Conservation (phyloP, 2,113 vertebrate genomes). For the Silurus meridionalis region DNA sequence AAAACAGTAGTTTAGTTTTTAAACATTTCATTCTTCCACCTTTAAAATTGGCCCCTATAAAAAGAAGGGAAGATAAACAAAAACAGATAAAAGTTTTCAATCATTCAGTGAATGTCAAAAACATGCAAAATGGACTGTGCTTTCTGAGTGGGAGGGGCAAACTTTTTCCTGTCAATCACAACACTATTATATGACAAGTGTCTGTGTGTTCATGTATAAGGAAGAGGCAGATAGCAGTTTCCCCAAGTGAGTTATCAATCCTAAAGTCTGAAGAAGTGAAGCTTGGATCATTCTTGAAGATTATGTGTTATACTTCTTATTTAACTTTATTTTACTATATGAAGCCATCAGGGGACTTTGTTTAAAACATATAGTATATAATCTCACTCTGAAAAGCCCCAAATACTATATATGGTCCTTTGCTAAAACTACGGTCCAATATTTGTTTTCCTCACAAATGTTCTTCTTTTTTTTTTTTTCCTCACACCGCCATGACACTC, state of each 20-base stretch:
- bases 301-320: no score
- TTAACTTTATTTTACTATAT: background rate
- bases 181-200: no score
- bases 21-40: background rate
- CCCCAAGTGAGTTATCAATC: no score
- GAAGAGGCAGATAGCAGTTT: no score
- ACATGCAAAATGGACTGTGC: background rate
- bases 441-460: background rate
- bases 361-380: no score
- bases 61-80: background rate
- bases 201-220: no score
- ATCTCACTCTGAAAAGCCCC: background rate
- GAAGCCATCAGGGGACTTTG: background rate
- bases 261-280: no score
- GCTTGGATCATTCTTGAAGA: no score
- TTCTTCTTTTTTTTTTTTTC: background rate
- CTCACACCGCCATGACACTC: background rate
- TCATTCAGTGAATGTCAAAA: background rate
- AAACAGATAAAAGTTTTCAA: background rate
- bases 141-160: background rate
- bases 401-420: background rate
- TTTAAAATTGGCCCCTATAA: background rate
- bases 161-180: background rate
- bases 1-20: background rate
- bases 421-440: background rate